Percentiles rank a stretch among this genome's conserved stretches.
Conservation (phyloP, 2,888 invertebrate genomes). For the Ethmia dodecea region DNA sequence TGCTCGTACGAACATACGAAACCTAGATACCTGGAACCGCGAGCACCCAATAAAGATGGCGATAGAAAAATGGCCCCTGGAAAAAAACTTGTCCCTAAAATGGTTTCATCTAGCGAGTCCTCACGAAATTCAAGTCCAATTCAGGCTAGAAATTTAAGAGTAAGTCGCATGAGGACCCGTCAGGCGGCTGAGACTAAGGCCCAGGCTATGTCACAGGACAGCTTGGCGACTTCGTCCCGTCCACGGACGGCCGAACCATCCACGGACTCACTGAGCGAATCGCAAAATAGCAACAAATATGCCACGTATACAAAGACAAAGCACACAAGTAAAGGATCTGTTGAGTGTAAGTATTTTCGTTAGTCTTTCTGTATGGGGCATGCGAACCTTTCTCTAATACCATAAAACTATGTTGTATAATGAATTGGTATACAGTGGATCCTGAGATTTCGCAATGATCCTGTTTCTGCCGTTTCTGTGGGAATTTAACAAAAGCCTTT, state of each 20-base stretch:
- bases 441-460: too few species aligned
- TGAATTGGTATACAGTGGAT: too few species aligned
- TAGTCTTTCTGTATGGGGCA: too few species aligned
- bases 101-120: slow-evolving; percentile 80
- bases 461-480: too few species aligned
- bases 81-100: slow-evolving; percentile 59
- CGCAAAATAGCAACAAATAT: slow-evolving; percentile 53
- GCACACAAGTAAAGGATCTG: slow-evolving; percentile 37
- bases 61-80: slow-evolving; percentile 33
- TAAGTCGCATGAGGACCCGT: slow-evolving; percentile 41
- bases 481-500: too few species aligned
- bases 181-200: slow-evolving; percentile 38
- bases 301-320: slow-evolving; percentile 59
- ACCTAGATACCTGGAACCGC: slow-evolving; percentile 81
- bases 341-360: slow-evolving; percentile 51
- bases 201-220: slow-evolving; percentile 65
- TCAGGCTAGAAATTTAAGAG: slow-evolving; percentile 52
- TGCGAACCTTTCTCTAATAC: too few species aligned
- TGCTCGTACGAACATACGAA: slow-evolving; percentile 54
- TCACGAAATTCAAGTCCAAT: slow-evolving; percentile 84
- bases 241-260: slow-evolving; percentile 66
- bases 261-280: slow-evolving; percentile 63
- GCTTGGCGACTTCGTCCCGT: slow-evolving; percentile 60
- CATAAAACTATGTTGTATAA: too few species aligned
- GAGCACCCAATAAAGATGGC: slow-evolving; percentile 31